phyloP scores from a whole-genome alignment of 1,140 invertebrate species.

The Drosophila nikananu region DNA sequence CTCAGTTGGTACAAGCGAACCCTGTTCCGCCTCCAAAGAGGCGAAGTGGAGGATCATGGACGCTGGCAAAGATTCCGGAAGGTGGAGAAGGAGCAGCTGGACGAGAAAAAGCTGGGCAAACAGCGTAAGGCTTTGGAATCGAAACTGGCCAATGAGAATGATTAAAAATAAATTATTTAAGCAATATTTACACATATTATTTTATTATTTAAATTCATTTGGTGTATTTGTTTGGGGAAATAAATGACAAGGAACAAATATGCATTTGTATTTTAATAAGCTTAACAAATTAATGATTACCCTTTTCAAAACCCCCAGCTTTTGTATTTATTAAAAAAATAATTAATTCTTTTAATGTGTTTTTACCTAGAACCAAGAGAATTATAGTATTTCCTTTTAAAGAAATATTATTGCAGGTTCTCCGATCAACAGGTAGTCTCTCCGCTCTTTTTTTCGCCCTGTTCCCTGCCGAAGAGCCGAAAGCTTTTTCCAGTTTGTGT shows the following conservation, averaged over 20 bases:
- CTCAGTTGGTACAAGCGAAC: slow-evolving; percentile 79
- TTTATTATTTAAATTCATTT: neutral
- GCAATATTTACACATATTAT: neutral
- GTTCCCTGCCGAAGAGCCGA: slow-evolving; percentile 30
- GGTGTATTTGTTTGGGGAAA: neutral
- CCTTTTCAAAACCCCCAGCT: too few relatives aligned
- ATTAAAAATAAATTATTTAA: slow-evolving; percentile 13
- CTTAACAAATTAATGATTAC: too few relatives aligned
- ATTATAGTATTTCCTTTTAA: too few relatives aligned
- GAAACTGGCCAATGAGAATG: slow-evolving; percentile 6
- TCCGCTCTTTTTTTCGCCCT: slow-evolving; percentile 1
- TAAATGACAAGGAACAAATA: too few relatives aligned
- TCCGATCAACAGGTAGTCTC: slow-evolving; percentile 22
- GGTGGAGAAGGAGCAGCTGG: slow-evolving; percentile 72
- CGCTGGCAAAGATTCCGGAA: slow-evolving; percentile 67
- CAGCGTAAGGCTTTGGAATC: slow-evolving; percentile 49
- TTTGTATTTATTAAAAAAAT: too few relatives aligned
- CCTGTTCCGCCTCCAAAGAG: slow-evolving; percentile 71
- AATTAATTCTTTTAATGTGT: too few relatives aligned
- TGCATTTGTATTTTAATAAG: too few relatives aligned
- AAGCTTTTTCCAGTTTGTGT: slow-evolving; percentile 34
- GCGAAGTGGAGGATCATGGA: slow-evolving; percentile 69
- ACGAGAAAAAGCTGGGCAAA: slow-evolving; percentile 66
- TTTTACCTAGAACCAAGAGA: neutral
- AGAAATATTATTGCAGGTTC: neutral